Evolutionary conservation across 2,888 invertebrate genomes (phyloP).

Genomic region (Isotomurus palustris): DNA sequence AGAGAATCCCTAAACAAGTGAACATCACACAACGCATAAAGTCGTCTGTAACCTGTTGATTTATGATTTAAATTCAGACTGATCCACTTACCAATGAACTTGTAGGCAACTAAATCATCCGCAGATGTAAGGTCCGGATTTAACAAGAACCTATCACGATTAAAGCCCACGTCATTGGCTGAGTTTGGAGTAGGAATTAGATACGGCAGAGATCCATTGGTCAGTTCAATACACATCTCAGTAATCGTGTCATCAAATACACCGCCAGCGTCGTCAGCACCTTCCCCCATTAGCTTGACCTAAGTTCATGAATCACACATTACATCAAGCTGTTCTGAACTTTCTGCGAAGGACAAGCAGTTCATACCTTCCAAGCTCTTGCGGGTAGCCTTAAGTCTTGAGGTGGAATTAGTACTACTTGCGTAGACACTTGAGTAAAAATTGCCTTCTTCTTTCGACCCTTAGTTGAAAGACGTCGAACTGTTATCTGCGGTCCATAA

Average conservation of each 20-base stretch:
- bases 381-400: constrained; percentile 60
- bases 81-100: constrained; percentile 56
- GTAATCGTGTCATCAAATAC: constrained; percentile 67
- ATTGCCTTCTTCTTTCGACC: constrained; percentile 59
- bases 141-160: constrained; percentile 59
- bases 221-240: constrained; percentile 63
- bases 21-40: neutral
- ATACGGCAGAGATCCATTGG: constrained; percentile 57
- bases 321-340: neutral
- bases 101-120: constrained; percentile 58
- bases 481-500: constrained; percentile 63
- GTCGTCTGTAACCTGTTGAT: no score
- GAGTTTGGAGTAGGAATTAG: constrained; percentile 62
- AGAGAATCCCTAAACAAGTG: constrained; percentile 54
- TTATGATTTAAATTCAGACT: neutral
- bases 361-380: constrained; percentile 60
- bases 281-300: constrained; percentile 63
- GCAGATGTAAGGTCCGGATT: constrained; percentile 58
- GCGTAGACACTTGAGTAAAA: constrained; percentile 60
- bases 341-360: neutral
- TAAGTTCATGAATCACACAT: constrained; percentile 22
- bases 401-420: constrained; percentile 59
- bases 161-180: constrained; percentile 60
- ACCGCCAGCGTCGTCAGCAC: constrained; percentile 65
- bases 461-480: constrained; percentile 58